A percentile compares a stretch with the other conserved stretches of the same genome.
phyloP scores from a whole-genome alignment of 2,888 invertebrate genomes.

The Drosophila nigricruria region DNA sequence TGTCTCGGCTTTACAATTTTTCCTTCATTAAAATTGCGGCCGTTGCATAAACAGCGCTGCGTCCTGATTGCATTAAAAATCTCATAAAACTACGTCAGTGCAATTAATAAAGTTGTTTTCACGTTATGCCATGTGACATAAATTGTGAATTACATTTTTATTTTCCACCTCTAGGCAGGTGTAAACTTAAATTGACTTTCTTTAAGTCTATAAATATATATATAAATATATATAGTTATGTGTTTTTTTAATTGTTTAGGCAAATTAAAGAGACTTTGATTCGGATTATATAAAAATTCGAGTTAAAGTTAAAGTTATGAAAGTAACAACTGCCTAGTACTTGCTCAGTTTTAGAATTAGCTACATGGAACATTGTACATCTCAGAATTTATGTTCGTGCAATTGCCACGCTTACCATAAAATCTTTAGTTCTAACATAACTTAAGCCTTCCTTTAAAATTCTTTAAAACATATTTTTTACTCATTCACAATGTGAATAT shows the following conservation, averaged over 20 bases:
- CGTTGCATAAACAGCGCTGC: constrained; percentile 33
- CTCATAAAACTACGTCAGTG: constrained; percentile 67
- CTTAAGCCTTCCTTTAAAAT: too few species aligned
- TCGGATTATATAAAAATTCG: too few species aligned
- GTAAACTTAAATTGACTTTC: not conserved
- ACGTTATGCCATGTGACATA: constrained; percentile 27
- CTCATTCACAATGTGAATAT: too few species aligned
- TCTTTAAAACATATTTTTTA: too few species aligned
- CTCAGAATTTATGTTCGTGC: not conserved
- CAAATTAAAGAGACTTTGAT: too few species aligned
- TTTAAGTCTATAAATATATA: not conserved
- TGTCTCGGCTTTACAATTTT: constrained; percentile 44
- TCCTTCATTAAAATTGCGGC: constrained; percentile 47
- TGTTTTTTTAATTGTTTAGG: too few species aligned
- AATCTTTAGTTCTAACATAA: too few species aligned
- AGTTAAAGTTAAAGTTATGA: not conserved
- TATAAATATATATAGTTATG: too few species aligned
- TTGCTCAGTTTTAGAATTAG: not conserved
- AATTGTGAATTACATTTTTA: constrained; percentile 32
- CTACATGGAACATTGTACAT: too few species aligned
- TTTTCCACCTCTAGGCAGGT: not conserved
- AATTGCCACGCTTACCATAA: too few species aligned
- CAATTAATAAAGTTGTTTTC: constrained; percentile 69
- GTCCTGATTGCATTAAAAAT: constrained; percentile 69
- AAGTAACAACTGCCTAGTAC: not conserved